Base-by-base conservation (phyloP, 2,113 vertebrate genomes). In the Numida meleagris region DNA sequence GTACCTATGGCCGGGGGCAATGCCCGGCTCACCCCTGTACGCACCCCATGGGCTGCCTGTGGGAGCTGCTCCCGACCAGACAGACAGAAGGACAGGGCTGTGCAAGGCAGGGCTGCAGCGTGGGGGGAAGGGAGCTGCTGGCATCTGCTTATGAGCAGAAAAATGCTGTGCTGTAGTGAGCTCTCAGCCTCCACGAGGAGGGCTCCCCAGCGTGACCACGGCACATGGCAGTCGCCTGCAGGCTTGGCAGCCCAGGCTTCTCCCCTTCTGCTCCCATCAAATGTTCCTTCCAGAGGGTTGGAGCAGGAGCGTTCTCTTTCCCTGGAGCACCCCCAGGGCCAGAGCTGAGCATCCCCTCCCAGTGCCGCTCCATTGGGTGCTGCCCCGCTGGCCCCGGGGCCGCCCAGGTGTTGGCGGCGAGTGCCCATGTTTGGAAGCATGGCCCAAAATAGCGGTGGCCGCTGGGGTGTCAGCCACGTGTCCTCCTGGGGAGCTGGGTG, bases 391-490 rank as follows among this genome's bases (percentile, higher is more conserved):
- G 7, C 12, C 80, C 43, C 1, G 0, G 38, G 88, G 15, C 45
- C 65, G 17, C 55, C 87, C 1, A 3, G 11, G 78, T 66, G 62
- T 33, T 79, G 19, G 3, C 36, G 0, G 86, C 79, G 81, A 95
- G 79, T 40, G 86, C 58, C 96, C 85, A 51, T 78, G 79, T 96
- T 96, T 91, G 96, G 94, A 93, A 97, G 43, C 1, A 0, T 43
- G 48, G 61, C 84, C 74, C 55, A 45, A 92, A 96, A 89, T 94
- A 96, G 85, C 23, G 0, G 0, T 55, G 75, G 57, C 65, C 45
- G 55, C 5, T 6, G 88, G 0, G 67, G 91, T 86, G 88, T 46
- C 0, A 0, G 43, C 29, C 6, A 12, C 36, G 3, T n/a, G 71
- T 86, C 87, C 88, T 83, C 75, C n/a, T 92, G 73, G 27, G 72